Conservation (phyloP, 2,113 vertebrate genomes). For the Psophia crepitans region DNA sequence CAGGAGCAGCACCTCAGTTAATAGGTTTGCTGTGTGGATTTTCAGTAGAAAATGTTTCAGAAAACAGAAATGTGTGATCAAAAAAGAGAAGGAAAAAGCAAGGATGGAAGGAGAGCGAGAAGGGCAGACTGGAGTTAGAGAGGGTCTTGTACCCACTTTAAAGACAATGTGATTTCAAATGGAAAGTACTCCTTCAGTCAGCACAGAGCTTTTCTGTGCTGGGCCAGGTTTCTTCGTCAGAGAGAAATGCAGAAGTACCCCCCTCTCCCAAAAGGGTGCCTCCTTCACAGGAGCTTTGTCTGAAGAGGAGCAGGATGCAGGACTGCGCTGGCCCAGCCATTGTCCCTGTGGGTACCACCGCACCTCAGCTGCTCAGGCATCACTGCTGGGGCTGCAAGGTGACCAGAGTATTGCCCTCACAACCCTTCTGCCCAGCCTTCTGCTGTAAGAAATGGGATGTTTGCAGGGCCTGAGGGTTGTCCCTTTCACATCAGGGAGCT, state of each 20-base stretch:
- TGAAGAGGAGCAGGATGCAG: not conserved
- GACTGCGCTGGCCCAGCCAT: fast-evolving
- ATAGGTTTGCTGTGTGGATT: not conserved
- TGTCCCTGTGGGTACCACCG: not conserved
- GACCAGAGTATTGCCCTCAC: not conserved
- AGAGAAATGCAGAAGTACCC: not conserved
- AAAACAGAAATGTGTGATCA: not conserved
- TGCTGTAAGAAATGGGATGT: not conserved
- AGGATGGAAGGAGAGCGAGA: not conserved
- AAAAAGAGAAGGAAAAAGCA: not conserved
- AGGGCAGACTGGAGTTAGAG: not conserved
- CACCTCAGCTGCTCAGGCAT: fast-evolving
- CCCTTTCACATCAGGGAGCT: not conserved
- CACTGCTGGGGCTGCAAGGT: not conserved
- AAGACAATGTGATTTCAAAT: not conserved
- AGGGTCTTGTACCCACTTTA: not conserved
- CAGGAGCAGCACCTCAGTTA: not conserved
- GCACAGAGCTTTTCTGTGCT: not conserved
- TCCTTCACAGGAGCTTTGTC: not conserved
- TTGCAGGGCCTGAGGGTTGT: not conserved
- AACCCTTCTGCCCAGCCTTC: not conserved
- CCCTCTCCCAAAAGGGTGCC: not conserved
- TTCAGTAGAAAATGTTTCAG: not conserved
- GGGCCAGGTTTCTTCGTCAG: not conserved
- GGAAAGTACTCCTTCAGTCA: not conserved